These are phyloP conservation scores for Ernsta delagoae DNA, from an alignment of 2,888 invertebrate species.

Conservation along the genomic window DNA sequence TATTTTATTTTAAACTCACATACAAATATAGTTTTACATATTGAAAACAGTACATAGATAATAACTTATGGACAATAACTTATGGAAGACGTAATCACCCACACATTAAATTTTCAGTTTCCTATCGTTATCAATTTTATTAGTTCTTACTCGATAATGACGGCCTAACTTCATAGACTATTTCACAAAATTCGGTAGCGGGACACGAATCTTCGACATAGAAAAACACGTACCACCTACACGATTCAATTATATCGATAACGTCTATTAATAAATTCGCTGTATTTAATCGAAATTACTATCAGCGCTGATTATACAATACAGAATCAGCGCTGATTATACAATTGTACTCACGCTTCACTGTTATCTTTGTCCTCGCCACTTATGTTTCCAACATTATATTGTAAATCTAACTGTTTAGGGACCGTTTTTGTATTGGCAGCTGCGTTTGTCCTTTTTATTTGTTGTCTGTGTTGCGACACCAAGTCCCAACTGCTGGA, in stretches of 20 bases:
- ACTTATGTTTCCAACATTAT: constrained; percentile 50
- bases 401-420: constrained; percentile 66
- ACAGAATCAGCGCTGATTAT: constrained; percentile 23
- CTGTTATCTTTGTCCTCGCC: constrained; percentile 52
- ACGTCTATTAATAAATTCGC: constrained; percentile 12
- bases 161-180: neutral
- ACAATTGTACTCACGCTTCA: constrained; percentile 53
- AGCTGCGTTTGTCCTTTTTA: constrained; percentile 47
- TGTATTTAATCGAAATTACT: constrained; percentile 13
- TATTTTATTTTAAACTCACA: too few species aligned
- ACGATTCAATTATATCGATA: constrained; percentile 22
- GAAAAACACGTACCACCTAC: constrained; percentile 2
- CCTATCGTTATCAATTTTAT: neutral
- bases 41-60: too few species aligned
- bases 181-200: neutral
- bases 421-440: constrained; percentile 45
- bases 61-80: too few species aligned
- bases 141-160: neutral
- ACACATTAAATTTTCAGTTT: neutral
- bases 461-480: constrained; percentile 78
- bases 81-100: too few species aligned
- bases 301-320: constrained; percentile 24
- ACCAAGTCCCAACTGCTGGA: constrained; percentile 81
- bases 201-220: constrained; percentile 9
- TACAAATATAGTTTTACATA: too few species aligned